Conservation (phyloP, 2,888 invertebrate species). For the Amphipyra berbera region DNA sequence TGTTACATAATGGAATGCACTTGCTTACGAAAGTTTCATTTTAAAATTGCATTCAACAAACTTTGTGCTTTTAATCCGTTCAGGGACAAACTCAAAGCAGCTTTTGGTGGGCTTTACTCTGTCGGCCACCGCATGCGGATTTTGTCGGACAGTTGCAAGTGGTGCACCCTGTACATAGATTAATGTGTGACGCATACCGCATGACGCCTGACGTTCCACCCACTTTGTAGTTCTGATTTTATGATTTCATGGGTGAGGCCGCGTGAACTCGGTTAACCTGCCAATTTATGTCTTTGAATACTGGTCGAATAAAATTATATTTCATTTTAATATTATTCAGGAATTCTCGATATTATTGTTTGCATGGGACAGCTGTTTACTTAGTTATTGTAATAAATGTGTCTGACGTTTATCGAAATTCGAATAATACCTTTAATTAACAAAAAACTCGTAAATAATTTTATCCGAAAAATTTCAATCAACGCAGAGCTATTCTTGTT, state of each 20-base stretch:
- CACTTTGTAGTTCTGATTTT: conserved; percentile 68
- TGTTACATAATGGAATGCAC: conserved; percentile 52
- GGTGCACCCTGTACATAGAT: conserved; percentile 74
- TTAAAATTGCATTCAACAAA: conserved; percentile 75
- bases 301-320: conserved; percentile 45
- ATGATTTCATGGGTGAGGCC: conserved; percentile 62
- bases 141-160: conserved; percentile 72
- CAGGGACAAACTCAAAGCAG: conserved; percentile 83
- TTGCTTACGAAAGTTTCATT: conserved; percentile 61
- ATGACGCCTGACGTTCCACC: conserved; percentile 61
- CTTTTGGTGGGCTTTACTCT: conserved; percentile 80
- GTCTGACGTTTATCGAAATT: conserved; percentile 8
- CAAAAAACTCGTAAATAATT: conserved; percentile 20
- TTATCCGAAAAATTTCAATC: conserved; percentile 20
- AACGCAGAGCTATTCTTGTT: conserved; percentile 17
- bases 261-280: conserved; percentile 59
- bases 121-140: conserved; percentile 79
- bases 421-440: conserved; percentile 18
- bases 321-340: conserved; percentile 44
- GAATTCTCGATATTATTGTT: conserved; percentile 22
- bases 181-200: conserved; percentile 76
- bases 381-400: conserved; percentile 8
- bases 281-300: conserved; percentile 63
- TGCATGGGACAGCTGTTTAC: conserved; percentile 11
- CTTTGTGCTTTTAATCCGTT: conserved; percentile 81